Conservation (phyloP, 2,888 invertebrate species). For the Eugnorisma glareosa region DNA sequence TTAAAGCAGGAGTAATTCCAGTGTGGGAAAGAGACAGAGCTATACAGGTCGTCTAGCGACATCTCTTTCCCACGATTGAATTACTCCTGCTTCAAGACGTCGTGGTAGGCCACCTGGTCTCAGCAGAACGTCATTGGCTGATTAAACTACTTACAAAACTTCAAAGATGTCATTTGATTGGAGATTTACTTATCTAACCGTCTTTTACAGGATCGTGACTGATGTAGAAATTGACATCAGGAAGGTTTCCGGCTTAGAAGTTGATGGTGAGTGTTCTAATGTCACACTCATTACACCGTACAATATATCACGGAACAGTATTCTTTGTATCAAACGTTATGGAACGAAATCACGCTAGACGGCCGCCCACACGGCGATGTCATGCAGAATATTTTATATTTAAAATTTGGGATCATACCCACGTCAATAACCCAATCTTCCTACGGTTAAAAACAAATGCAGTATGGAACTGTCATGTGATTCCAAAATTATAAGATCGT, state of each 20-base stretch:
- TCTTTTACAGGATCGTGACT: slow-evolving; percentile 70
- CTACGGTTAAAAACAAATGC: not conserved
- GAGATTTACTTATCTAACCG: not conserved
- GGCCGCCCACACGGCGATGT: not conserved
- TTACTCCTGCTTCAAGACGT: too few relatives aligned
- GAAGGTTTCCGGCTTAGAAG: slow-evolving; percentile 63
- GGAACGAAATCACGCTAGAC: not conserved
- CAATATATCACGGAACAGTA: not conserved
- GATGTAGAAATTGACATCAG: slow-evolving; percentile 53
- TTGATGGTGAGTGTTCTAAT: slow-evolving; percentile 69
- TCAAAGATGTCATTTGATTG: not conserved
- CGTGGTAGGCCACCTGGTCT: too few relatives aligned
- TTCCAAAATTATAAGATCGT: not conserved
- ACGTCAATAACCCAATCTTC: not conserved
- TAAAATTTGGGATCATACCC: not conserved
- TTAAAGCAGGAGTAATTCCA: too few relatives aligned
- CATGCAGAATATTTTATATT: not conserved
- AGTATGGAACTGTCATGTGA: not conserved
- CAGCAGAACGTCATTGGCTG: not conserved
- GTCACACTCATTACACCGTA: not conserved
- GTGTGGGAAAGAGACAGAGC: too few relatives aligned
- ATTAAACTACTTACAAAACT: not conserved
- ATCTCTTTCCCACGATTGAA: too few relatives aligned
- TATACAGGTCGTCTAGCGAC: too few relatives aligned
- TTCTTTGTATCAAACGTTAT: not conserved